Percentiles rank a stretch among this genome's conserved stretches.
phyloP scores from a whole-genome alignment of 2,113 vertebrate species.

The Pseudopodoces humilis region DNA sequence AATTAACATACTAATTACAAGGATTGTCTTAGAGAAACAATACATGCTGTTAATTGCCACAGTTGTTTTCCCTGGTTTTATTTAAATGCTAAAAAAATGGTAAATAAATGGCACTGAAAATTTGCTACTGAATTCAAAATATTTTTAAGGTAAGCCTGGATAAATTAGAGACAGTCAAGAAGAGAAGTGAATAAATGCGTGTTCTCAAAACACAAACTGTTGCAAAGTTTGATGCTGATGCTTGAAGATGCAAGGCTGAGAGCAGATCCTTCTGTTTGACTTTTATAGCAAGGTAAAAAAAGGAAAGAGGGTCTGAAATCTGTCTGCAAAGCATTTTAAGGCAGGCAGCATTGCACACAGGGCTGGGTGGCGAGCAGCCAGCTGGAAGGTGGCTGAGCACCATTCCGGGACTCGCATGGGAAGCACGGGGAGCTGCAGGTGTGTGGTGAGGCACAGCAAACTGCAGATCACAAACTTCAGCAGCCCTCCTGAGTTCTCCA shows the following conservation, averaged over 20 bases:
- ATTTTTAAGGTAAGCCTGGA: not conserved
- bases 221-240: not conserved
- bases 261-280: not conserved
- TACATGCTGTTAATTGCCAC: constrained; percentile 25
- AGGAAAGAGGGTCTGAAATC: not conserved
- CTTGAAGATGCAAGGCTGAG: not conserved
- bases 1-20: constrained; percentile 67
- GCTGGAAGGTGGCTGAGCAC: not conserved
- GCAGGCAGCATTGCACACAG: not conserved
- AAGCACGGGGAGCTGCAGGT: not conserved
- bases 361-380: not conserved
- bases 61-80: constrained; percentile 34
- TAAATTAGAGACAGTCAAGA: not conserved
- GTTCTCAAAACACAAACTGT: not conserved
- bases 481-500: not conserved
- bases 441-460: not conserved
- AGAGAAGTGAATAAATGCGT: not conserved
- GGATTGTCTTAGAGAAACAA: constrained; percentile 54
- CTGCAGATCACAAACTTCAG: not conserved
- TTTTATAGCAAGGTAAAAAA: not conserved
- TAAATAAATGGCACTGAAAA: constrained; percentile 20
- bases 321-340: not conserved
- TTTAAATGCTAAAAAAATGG: constrained; percentile 22
- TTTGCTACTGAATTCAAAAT: not conserved
- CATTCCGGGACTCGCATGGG: accelerated